phyloP scores from a whole-genome alignment of 2,888 invertebrate species.

The Gymnoscelis rufifasciata region DNA sequence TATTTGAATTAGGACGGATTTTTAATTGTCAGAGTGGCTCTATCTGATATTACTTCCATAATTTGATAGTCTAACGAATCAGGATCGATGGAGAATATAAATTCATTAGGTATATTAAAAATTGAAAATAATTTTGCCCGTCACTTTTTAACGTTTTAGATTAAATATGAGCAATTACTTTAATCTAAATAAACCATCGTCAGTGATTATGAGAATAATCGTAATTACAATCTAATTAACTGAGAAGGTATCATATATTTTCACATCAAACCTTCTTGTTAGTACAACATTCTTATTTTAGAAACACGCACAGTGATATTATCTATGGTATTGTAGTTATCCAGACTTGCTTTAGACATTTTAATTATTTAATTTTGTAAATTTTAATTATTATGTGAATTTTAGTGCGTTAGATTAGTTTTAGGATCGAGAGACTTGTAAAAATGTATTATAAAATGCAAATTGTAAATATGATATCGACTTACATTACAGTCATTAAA shows the following conservation, averaged over 20 bases:
- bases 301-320: constrained; percentile 16
- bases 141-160: too few relatives aligned
- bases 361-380: constrained; percentile 34
- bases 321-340: constrained; percentile 6
- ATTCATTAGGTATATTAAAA: too few relatives aligned
- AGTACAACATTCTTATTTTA: constrained; percentile 15
- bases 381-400: constrained; percentile 29
- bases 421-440: constrained; percentile 60
- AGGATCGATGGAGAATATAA: too few relatives aligned
- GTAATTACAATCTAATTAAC: background rate
- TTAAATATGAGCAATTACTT: too few relatives aligned
- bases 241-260: background rate
- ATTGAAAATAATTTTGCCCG: too few relatives aligned
- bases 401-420: constrained; percentile 28
- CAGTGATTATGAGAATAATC: background rate
- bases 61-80: too few relatives aligned
- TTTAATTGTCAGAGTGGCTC: too few relatives aligned
- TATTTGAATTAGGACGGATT: too few relatives aligned
- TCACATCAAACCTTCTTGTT: background rate
- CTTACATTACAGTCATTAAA: constrained; percentile 78
- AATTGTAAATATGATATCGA: constrained; percentile 77
- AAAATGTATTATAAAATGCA: constrained; percentile 72
- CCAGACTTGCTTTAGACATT: constrained; percentile 4
- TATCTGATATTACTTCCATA: too few relatives aligned
- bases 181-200: too few relatives aligned